Percentiles rank a stretch among this genome's conserved stretches.
These are phyloP conservation scores for Anoplopoma fimbria DNA, from an alignment of 2,113 vertebrate species.

Conservation along the genomic window DNA sequence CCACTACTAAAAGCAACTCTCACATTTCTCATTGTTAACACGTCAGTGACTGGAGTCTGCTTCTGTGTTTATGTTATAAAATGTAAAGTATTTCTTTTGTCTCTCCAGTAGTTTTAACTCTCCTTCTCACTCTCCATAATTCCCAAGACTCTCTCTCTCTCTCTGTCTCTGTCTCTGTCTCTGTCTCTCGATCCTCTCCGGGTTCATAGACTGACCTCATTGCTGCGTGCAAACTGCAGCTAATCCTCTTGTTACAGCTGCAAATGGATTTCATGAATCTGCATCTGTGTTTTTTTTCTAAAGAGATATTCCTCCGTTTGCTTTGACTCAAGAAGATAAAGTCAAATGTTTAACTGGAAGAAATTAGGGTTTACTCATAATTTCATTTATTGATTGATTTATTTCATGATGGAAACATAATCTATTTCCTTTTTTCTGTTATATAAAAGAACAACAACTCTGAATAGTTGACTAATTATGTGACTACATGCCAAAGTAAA, in stretches of 20 bases:
- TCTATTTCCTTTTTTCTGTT: not conserved
- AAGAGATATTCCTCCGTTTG: not conserved
- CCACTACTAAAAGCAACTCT: too few species aligned
- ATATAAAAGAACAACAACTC: not conserved
- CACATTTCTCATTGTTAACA: too few species aligned
- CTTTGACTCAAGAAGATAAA: not conserved
- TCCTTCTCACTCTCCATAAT: conserved; percentile 27
- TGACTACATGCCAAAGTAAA: not conserved
- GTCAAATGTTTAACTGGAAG: not conserved
- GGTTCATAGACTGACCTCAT: conserved; percentile 44
- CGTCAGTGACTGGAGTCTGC: too few species aligned
- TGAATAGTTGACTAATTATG: not conserved
- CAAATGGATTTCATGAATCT: conserved; percentile 27
- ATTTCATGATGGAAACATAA: too few species aligned
- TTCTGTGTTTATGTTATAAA: too few species aligned
- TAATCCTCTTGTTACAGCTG: conserved; percentile 59
- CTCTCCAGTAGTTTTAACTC: too few species aligned
- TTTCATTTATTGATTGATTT: too few species aligned
- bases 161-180: too few species aligned
- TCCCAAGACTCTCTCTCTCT: conserved; percentile 59
- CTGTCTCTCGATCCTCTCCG: conserved; percentile 19
- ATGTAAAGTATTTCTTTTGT: too few species aligned
- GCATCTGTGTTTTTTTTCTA: not conserved
- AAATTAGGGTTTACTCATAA: not conserved
- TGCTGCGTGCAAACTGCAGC: conserved; percentile 35